Conservation (phyloP, 1,140 invertebrate genomes). For the Wiebesia pumilae region DNA sequence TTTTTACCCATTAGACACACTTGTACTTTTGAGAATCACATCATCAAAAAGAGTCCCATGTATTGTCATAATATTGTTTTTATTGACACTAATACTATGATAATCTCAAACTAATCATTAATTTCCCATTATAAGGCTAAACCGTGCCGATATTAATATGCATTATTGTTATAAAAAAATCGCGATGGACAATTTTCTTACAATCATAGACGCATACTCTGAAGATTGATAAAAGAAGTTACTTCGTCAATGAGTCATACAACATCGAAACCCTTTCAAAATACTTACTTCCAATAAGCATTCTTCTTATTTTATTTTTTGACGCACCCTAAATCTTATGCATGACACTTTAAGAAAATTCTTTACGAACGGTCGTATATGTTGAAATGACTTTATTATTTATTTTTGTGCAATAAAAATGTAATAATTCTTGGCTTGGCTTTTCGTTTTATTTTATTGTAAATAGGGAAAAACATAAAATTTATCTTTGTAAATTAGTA, state of each 20-base stretch:
- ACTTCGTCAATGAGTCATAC: not conserved
- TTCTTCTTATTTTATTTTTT: constrained; percentile 15
- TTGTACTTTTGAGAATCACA: not conserved
- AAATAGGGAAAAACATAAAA: constrained; percentile 14
- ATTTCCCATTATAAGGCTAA: not conserved
- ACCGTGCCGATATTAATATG: not conserved
- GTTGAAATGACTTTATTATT: constrained; percentile 6
- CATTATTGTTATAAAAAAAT: not conserved
- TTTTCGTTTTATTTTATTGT: constrained; percentile 3
- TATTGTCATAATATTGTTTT: not conserved
- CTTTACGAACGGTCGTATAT: not conserved
- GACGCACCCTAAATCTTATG: not conserved
- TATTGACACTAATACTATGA: not conserved
- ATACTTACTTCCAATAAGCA: not conserved
- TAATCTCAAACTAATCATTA: not conserved
- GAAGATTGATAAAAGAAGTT: not conserved
- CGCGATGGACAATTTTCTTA: not conserved
- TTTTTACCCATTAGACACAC: not conserved
- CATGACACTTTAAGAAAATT: not conserved
- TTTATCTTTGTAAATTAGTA: not conserved
- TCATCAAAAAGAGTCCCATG: not conserved
- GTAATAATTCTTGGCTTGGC: constrained; percentile 7
- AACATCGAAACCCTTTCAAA: constrained; percentile 17
- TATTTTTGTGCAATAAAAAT: constrained; percentile 18
- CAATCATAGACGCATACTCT: not conserved